A percentile compares a stretch with the other conserved stretches of the same genome.
These are phyloP conservation scores for Centropyge bicolor DNA, from an alignment of 2,797 vertebrate species.

Conservation along the genomic window DNA sequence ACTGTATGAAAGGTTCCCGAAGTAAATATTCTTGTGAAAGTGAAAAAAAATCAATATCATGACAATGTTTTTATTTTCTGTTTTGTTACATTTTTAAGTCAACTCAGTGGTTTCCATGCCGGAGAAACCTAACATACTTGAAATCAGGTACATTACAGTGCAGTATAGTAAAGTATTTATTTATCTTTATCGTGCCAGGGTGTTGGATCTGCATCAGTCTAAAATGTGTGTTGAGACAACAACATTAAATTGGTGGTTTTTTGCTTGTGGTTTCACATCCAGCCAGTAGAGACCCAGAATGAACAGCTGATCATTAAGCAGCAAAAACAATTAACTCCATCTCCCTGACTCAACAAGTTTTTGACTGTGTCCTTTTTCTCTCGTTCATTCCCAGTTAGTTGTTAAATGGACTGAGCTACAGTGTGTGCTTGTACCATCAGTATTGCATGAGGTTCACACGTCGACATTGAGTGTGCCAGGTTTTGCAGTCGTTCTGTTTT, in stretches of 20 bases:
- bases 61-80: constrained; percentile 82
- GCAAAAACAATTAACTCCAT: constrained; percentile 17
- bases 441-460: constrained; percentile 91
- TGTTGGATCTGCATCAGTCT: constrained; percentile 42
- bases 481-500: constrained; percentile 85
- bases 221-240: constrained; percentile 25
- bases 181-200: constrained; percentile 52
- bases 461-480: constrained; percentile 88
- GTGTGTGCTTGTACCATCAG: constrained; percentile 84
- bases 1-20: constrained; percentile 87
- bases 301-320: constrained; percentile 5
- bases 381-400: constrained; percentile 69
- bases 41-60: constrained; percentile 65
- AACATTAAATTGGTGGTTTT: constrained; percentile 35
- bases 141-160: constrained; percentile 96
- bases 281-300: constrained; percentile 9
- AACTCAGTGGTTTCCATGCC: constrained; percentile 86
- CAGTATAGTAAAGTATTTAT: constrained; percentile 81
- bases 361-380: constrained; percentile 43
- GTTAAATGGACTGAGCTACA: constrained; percentile 86
- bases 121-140: constrained; percentile 96
- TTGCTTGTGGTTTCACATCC: constrained; percentile 28
- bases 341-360: constrained; percentile 33
- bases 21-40: constrained; percentile 76
- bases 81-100: constrained; percentile 88